Evolutionary conservation across 2,888 invertebrate species (phyloP).

Genomic region (Tubulanus polymorphus): DNA sequence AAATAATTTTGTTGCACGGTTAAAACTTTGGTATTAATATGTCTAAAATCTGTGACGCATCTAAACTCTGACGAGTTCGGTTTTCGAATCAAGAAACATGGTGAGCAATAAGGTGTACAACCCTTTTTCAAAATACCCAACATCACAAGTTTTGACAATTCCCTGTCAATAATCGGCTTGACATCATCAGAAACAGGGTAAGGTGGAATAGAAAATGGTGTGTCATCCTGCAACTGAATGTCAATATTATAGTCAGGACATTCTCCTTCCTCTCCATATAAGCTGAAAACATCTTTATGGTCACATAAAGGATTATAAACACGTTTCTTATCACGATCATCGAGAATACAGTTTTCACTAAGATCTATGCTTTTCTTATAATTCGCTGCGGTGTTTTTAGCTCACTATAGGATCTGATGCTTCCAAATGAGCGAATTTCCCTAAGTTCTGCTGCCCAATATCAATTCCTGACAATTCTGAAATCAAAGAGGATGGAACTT

Average conservation of each 20-base stretch:
- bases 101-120: background rate
- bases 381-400: no score
- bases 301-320: background rate
- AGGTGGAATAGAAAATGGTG: background rate
- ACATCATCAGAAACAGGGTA: background rate
- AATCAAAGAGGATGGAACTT: background rate
- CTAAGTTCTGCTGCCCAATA: background rate
- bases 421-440: background rate
- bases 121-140: background rate
- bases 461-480: background rate
- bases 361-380: no score
- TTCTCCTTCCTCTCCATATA: background rate
- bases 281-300: background rate
- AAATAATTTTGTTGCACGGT: background rate
- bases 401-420: background rate
- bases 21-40: background rate
- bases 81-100: background rate
- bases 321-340: background rate
- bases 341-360: background rate
- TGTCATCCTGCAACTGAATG: background rate
- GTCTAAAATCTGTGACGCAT: background rate
- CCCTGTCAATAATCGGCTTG: slow-evolving; percentile 1
- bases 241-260: background rate
- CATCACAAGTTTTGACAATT: background rate
- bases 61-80: background rate